phyloP scores from a whole-genome alignment of 2,888 invertebrate genomes.

The Leucoptera coffeella region DNA sequence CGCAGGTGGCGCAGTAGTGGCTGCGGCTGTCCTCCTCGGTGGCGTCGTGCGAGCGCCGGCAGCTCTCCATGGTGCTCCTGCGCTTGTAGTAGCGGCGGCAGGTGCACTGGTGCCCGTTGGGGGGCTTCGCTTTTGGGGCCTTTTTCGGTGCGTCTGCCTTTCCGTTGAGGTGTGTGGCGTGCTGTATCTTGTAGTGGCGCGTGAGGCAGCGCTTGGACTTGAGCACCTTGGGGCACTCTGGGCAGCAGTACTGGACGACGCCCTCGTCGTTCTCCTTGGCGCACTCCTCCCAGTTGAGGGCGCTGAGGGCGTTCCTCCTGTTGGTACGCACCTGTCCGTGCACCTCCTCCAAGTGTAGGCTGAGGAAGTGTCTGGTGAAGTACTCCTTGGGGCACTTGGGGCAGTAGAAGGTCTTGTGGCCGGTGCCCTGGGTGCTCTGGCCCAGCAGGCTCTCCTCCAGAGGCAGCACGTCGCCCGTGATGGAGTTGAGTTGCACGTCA shows the following conservation, averaged over 20 bases:
- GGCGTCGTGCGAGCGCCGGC: constrained; percentile 26
- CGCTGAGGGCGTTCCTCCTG: constrained; percentile 21
- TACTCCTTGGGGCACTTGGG: constrained; percentile 25
- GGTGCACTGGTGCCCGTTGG: constrained; percentile 19
- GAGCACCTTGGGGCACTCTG: constrained; percentile 4
- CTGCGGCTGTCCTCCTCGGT: constrained; percentile 13
- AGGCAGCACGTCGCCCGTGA: constrained; percentile 30
- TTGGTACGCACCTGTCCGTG: constrained; percentile 27
- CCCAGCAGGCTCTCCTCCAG: constrained; percentile 28
- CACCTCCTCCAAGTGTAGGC: constrained; percentile 20
- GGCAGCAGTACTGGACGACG: constrained; percentile 11
- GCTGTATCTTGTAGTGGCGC: neutral
- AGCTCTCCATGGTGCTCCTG: constrained; percentile 32
- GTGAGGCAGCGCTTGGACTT: neutral
- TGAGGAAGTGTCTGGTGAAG: constrained; percentile 10
- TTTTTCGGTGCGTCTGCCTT: constrained; percentile 4
- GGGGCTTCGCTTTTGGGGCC: constrained; percentile 11
- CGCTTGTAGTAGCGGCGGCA: constrained; percentile 28
- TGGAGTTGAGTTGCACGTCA: constrained; percentile 33
- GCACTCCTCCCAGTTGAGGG: constrained; percentile 18
- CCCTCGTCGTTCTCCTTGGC: constrained; percentile 14
- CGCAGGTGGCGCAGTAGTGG: constrained; percentile 23
- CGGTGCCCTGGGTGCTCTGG: constrained; percentile 12
- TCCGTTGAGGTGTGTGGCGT: constrained; percentile 3
- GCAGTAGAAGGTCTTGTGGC: constrained; percentile 11